Conservation (phyloP, 2,888 invertebrate species). For the Drosophila anceps region DNA sequence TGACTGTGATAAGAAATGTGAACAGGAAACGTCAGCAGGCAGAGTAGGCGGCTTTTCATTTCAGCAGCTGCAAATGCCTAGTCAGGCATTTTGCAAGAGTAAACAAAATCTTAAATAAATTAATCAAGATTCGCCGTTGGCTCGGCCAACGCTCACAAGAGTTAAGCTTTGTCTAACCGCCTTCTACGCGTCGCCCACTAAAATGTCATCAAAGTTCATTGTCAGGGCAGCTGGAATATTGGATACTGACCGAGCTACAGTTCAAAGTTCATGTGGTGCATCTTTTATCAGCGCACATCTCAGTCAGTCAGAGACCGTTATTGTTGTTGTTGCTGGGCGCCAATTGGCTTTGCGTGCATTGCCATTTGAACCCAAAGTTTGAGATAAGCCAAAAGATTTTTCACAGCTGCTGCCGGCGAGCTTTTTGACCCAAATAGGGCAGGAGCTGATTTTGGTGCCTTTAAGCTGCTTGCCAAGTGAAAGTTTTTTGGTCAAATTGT, state of each 20-base stretch:
- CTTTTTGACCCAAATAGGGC: conserved; percentile 68
- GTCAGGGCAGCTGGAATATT: conserved; percentile 58
- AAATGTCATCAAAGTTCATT: conserved; percentile 55
- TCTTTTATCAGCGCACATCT: conserved; percentile 69
- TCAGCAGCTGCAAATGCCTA: conserved; percentile 5
- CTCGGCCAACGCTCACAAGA: background rate
- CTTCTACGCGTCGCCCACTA: background rate
- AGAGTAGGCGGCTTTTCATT: conserved; percentile 6
- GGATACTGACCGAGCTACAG: conserved; percentile 46
- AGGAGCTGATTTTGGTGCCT: conserved; percentile 24
- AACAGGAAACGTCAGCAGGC: background rate
- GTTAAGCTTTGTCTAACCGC: background rate
- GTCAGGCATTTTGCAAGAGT: conserved; percentile 4
- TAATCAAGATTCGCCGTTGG: conserved; percentile 3
- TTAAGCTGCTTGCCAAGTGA: conserved; percentile 55
- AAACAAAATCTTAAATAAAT: conserved; percentile 15
- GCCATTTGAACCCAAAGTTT: conserved; percentile 70
- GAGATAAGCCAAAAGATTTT: conserved; percentile 53
- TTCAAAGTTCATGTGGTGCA: conserved; percentile 71
- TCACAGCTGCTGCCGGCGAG: conserved; percentile 35
- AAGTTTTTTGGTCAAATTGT: conserved; percentile 56
- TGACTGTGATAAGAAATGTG: conserved; percentile 51
- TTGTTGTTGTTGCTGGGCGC: conserved; percentile 22
- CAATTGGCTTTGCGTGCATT: conserved; percentile 67
- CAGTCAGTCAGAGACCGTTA: conserved; percentile 35